Evolutionary conservation across 2,797 vertebrate genomes (phyloP), one percentile per base, ranked within the genome.

Genomic region (Enteromius mattozi): DNA sequence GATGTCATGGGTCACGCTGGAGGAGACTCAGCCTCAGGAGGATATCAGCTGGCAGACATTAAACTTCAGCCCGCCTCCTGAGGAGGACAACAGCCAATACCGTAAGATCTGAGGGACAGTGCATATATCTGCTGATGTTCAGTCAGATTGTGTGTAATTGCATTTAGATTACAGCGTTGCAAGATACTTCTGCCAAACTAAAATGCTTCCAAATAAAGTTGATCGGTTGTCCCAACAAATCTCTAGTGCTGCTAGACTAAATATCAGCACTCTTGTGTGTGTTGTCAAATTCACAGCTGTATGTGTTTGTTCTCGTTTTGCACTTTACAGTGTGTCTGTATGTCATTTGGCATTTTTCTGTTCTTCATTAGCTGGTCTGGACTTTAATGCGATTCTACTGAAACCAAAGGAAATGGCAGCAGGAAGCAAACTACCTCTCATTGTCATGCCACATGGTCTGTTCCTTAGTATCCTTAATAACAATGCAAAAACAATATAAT

Each of bases 371-470:
- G 98, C 90, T 83, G 97, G 93, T 54, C 93, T 99, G 87, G 95
- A 97, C 89, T 99, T 97, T 14, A 98, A 99, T 91, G 96, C 94
- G 40, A 93, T 99, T 88, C 92, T 99, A 75, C 91, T 99, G 87
- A 96, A 94, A 91, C 98, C 98, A 35, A 95, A 92, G 4, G 85
- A 94, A 45, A 61, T 91, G 13, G 87, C 92, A 7, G 81, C 94
- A n/a, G 92, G 93, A 66, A 90, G 88, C 82, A 97, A 96, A 82
- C 90, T 95, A 35, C 97, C 98, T n/a, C 92, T 99, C 81, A 91
- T 99, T 0, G 96, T 98, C 86, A 93, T 88, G 88, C 97, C 97
- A 74, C 98, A 99, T 40, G 98, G 98, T 99, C 90, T 72, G 96
- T 86, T 47, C 42, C 33, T 5, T 30, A n/a, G n/a, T 33, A 1